Evolutionary conservation across 2,888 invertebrate genomes (phyloP).

Genomic region (Drosophila flavopinicola): DNA sequence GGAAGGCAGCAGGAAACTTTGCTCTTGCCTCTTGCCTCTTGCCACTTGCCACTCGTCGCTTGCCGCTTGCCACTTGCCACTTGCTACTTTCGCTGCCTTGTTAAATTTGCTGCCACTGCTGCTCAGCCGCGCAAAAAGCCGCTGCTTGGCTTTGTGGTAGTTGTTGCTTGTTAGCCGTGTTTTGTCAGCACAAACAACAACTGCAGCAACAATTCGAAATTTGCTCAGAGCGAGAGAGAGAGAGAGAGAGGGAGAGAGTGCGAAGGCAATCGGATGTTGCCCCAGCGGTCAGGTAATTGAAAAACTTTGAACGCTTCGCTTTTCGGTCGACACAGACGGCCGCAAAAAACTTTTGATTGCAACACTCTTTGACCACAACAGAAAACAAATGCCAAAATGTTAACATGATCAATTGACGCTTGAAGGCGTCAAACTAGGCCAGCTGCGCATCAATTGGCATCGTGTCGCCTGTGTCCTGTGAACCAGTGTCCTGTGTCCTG

Average conservation of each 20-base stretch:
- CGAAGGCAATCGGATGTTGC: constrained; percentile 30
- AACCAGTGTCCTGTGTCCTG: no score
- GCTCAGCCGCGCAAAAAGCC: constrained; percentile 40
- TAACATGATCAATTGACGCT: constrained; percentile 66
- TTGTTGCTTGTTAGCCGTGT: constrained; percentile 27
- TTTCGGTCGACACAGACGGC: constrained; percentile 41
- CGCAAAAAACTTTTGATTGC: constrained; percentile 51
- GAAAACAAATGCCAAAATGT: constrained; percentile 10
- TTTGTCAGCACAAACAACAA: constrained; percentile 24
- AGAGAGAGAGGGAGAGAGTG: constrained; percentile 6
- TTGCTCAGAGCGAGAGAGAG: no score
- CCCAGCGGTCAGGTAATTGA: constrained; percentile 70
- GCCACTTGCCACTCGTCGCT: constrained; percentile 19
- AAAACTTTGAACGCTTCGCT: constrained; percentile 61
- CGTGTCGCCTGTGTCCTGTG: constrained; percentile 10
- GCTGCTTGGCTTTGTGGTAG: constrained; percentile 24
- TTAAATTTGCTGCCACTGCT: constrained; percentile 34
- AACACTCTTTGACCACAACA: constrained; percentile 28
- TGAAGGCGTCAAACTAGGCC: constrained; percentile 39
- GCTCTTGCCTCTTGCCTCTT: constrained; percentile 19
- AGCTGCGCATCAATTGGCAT: no score
- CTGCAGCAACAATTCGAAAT: constrained; percentile 29
- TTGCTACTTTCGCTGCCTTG: constrained; percentile 51
- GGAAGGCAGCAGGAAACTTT: constrained; percentile 16
- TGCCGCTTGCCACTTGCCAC: constrained; percentile 42